Conservation (phyloP, 2,113 vertebrate genomes). For the Alosa alosa region DNA sequence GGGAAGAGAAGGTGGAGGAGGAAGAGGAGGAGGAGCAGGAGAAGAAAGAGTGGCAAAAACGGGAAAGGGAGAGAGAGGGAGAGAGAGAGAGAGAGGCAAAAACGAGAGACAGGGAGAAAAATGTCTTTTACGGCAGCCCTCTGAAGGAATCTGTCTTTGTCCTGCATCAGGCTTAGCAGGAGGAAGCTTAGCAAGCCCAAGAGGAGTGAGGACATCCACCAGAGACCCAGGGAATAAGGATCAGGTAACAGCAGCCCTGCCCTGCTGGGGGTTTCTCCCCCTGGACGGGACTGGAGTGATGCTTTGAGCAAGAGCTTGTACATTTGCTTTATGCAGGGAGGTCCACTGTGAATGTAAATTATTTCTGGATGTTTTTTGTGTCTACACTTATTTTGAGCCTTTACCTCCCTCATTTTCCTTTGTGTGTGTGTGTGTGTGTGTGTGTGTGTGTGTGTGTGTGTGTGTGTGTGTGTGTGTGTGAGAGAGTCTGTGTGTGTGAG, state of each 20-base stretch:
- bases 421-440: background rate
- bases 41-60: constrained; percentile 32
- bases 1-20: constrained; percentile 40
- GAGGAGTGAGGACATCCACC: constrained; percentile 1
- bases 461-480: background rate
- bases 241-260: constrained; percentile 8
- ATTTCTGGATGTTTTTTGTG: background rate
- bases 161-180: constrained; percentile 36
- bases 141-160: constrained; percentile 47
- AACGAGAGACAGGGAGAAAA: constrained; percentile 39
- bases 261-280: background rate
- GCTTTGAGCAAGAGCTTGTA: background rate
- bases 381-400: background rate
- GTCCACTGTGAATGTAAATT: background rate
- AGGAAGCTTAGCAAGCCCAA: background rate
- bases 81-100: constrained; percentile 35
- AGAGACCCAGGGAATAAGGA: constrained; percentile 11
- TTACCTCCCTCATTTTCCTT: background rate
- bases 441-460: background rate
- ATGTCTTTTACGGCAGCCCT: constrained; percentile 50
- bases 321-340: background rate
- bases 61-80: constrained; percentile 31
- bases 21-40: constrained; percentile 17
- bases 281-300: background rate
- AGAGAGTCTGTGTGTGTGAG: background rate